Percentiles rank a stretch among this genome's conserved stretches.
These are phyloP conservation scores for Hyphantria cunea DNA, from an alignment of 1,140 invertebrate genomes.

Conservation along the genomic window DNA sequence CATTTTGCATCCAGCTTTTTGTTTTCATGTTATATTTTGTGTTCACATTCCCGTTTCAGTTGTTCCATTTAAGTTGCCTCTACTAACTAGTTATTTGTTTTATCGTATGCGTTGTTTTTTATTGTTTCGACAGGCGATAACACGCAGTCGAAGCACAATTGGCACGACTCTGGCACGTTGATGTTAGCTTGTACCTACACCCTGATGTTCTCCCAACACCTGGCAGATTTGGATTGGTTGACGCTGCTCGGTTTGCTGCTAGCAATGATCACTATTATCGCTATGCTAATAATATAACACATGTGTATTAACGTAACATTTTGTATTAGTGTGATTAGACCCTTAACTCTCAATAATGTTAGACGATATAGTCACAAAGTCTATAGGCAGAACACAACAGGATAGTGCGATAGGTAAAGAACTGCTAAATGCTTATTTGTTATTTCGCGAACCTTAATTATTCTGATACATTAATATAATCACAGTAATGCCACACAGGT, in stretches of 20 bases:
- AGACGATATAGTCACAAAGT: not conserved
- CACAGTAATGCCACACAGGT: too few relatives aligned
- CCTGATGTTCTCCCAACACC: conserved; percentile 84
- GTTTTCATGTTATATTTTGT: conserved; percentile 46
- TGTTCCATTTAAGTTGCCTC: conserved; percentile 23
- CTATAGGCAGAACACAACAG: too few relatives aligned
- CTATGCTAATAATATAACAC: conserved; percentile 82
- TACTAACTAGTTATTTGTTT: conserved; percentile 49
- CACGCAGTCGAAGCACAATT: conserved; percentile 77
- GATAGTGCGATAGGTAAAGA: too few relatives aligned
- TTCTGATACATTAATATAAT: too few relatives aligned
- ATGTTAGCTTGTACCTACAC: conserved; percentile 86
- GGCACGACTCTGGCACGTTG: conserved; percentile 82
- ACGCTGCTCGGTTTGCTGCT: conserved; percentile 86
- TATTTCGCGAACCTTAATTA: too few relatives aligned
- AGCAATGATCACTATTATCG: conserved; percentile 86
- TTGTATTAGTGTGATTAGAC: too few relatives aligned
- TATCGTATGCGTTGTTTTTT: conserved; percentile 55
- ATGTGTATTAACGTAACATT: conserved; percentile 15
- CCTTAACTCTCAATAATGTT: not conserved
- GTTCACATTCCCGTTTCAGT: conserved; percentile 30
- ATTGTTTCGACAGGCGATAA: conserved; percentile 69
- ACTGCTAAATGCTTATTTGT: too few relatives aligned
- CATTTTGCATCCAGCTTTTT: conserved; percentile 69
- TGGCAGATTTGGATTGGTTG: conserved; percentile 85